phyloP scores from a whole-genome alignment of 1,140 invertebrate genomes.

The Brevipalpus yothersi region DNA sequence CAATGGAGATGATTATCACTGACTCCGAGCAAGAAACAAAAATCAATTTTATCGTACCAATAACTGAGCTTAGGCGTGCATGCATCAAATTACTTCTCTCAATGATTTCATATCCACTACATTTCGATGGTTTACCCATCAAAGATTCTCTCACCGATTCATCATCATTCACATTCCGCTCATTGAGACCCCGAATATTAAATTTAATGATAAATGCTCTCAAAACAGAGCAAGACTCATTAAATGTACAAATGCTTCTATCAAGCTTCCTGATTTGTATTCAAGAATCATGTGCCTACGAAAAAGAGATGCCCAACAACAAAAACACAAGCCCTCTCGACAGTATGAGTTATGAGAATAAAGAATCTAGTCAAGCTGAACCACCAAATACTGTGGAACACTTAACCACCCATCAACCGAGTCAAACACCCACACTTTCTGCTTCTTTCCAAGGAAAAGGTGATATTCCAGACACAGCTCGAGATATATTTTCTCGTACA shows the following conservation, averaged over 20 bases:
- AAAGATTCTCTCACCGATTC: conserved; percentile 19
- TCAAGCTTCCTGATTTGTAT: conserved; percentile 46
- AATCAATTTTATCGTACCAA: conserved; percentile 14
- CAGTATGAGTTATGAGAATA: no score
- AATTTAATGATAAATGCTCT: conserved; percentile 62
- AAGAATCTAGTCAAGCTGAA: no score
- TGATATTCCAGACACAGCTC: conserved; percentile 1
- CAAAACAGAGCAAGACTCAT: conserved; percentile 56
- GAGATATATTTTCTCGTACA: background rate
- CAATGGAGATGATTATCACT: conserved; percentile 53
- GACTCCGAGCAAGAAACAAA: conserved; percentile 1
- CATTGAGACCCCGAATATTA: conserved; percentile 51
- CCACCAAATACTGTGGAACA: no score
- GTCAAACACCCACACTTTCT: background rate
- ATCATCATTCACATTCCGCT: conserved; percentile 36
- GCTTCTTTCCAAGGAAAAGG: background rate
- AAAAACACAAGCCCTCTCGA: background rate
- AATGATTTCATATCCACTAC: conserved; percentile 61
- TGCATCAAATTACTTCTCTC: conserved; percentile 72
- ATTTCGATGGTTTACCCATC: conserved; percentile 37
- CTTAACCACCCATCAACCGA: background rate
- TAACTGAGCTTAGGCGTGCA: conserved; percentile 55
- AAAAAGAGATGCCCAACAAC: conserved; percentile 25
- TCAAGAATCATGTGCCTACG: conserved; percentile 50
- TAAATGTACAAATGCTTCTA: conserved; percentile 57